Conservation (phyloP, 2,888 invertebrate genomes). For the Trissoscelio sp. region DNA sequence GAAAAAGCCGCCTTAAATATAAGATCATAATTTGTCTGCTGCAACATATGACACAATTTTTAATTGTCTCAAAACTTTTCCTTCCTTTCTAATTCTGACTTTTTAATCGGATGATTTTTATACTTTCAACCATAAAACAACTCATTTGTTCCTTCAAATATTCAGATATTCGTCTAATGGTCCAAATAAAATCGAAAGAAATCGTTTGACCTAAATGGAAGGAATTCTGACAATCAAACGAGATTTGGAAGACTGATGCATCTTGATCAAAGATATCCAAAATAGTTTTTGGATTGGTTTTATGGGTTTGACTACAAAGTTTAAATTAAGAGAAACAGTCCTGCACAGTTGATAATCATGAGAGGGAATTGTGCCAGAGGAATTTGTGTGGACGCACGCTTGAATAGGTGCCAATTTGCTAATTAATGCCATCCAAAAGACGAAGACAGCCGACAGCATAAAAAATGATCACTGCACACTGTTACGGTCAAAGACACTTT, state of each 20-base stretch:
- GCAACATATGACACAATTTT: neutral
- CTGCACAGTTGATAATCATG: constrained; percentile 22
- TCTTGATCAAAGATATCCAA: too few relatives aligned
- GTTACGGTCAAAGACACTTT: constrained; percentile 20
- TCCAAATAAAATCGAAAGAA: too few relatives aligned
- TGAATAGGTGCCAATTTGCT: constrained; percentile 63
- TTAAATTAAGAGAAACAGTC: constrained; percentile 36
- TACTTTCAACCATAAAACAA: too few relatives aligned
- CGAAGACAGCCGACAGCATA: constrained; percentile 18
- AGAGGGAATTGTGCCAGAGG: constrained; percentile 48
- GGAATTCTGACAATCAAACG: too few relatives aligned
- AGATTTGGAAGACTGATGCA: too few relatives aligned
- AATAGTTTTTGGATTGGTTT: too few relatives aligned
- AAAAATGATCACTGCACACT: constrained; percentile 38
- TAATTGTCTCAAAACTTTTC: too few relatives aligned
- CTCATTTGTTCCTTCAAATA: too few relatives aligned
- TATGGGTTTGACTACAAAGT: constrained; percentile 20
- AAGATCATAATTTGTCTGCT: neutral
- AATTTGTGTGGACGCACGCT: constrained; percentile 58
- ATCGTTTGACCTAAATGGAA: too few relatives aligned
- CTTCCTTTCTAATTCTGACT: too few relatives aligned
- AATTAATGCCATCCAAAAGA: constrained; percentile 55
- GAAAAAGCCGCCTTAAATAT: constrained; percentile 22
- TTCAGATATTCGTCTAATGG: too few relatives aligned
- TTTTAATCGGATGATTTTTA: too few relatives aligned